Percentiles rank a stretch among this genome's conserved stretches.
Evolutionary conservation across 2,888 invertebrate species (phyloP).

Genomic region (Petrolisthes manimaculis): DNA sequence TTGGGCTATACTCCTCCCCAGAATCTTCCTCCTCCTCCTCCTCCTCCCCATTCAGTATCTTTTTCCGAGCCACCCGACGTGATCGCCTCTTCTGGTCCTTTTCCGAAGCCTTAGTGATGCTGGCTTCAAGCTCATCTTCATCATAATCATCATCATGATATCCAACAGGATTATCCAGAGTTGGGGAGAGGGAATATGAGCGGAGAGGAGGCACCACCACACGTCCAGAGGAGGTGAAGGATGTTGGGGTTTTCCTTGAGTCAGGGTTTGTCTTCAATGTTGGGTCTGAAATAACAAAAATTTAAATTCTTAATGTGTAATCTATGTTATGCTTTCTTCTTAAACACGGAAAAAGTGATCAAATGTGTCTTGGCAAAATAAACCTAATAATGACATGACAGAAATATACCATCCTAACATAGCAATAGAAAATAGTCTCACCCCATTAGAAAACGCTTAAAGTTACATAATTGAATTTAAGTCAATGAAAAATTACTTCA

Average conservation of each 20-base stretch:
- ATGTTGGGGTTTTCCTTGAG: constrained; percentile 1
- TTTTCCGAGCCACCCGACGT: constrained; percentile 58
- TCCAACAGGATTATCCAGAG: constrained; percentile 21
- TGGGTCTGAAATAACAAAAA: neutral
- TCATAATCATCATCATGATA: constrained; percentile 1
- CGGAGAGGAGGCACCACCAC: constrained; percentile 32
- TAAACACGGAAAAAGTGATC: too few relatives aligned
- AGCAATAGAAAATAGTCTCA: too few relatives aligned
- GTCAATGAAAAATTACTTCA: too few relatives aligned
- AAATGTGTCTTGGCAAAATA: too few relatives aligned
- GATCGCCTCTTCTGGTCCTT: constrained; percentile 53
- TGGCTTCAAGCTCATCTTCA: constrained; percentile 48
- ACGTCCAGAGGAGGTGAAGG: constrained; percentile 39
- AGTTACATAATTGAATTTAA: too few relatives aligned
- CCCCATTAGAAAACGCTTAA: too few relatives aligned
- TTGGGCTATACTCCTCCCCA: constrained; percentile 56
- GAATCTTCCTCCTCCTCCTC: constrained; percentile 38
- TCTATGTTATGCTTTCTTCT: too few relatives aligned
- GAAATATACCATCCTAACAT: too few relatives aligned
- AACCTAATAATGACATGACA: too few relatives aligned
- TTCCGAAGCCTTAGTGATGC: constrained; percentile 11
- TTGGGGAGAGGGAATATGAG: constrained; percentile 29
- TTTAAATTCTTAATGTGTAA: neutral
- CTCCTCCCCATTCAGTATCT: constrained; percentile 38
- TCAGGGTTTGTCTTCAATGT: constrained; percentile 1